Conservation (phyloP, 2,797 vertebrate species). For the Oryzias dopingdopingensis region DNA sequence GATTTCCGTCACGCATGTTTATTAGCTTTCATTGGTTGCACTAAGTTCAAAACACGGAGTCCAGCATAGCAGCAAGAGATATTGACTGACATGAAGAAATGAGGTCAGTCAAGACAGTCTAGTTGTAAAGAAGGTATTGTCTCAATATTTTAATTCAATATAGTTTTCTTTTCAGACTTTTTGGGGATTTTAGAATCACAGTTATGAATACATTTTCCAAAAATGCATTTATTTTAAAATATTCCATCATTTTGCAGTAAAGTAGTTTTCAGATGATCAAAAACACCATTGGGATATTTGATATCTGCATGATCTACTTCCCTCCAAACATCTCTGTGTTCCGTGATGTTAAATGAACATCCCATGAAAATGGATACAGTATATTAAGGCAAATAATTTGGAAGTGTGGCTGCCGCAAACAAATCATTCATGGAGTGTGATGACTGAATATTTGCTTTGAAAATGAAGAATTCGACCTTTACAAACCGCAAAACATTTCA, state of each 20-base stretch:
- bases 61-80: conserved; percentile 29
- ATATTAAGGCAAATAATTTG: conserved; percentile 55
- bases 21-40: conserved; percentile 13
- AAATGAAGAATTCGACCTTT: conserved; percentile 63
- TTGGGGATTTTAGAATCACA: too few species aligned
- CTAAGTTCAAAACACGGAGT: conserved; percentile 38
- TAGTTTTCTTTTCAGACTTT: too few species aligned
- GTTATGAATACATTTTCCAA: too few species aligned
- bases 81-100: conserved; percentile 11
- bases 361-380: conserved; percentile 37
- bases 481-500: conserved; percentile 49
- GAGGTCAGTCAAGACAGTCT: conserved; percentile 1
- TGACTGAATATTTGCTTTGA: conserved; percentile 32
- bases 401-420: conserved; percentile 24
- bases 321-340: too few species aligned
- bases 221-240: too few species aligned
- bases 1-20: conserved; percentile 36
- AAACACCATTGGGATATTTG: too few species aligned
- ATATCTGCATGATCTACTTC: too few species aligned
- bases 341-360: background rate
- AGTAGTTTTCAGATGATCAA: too few species aligned
- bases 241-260: too few species aligned
- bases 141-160: conserved; percentile 3
- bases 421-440: conserved; percentile 29
- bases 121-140: background rate